Percentiles rank a stretch among this genome's conserved stretches.
These are phyloP conservation scores for Alloplasta piceator DNA, from an alignment of 2,888 invertebrate genomes.

Conservation along the genomic window DNA sequence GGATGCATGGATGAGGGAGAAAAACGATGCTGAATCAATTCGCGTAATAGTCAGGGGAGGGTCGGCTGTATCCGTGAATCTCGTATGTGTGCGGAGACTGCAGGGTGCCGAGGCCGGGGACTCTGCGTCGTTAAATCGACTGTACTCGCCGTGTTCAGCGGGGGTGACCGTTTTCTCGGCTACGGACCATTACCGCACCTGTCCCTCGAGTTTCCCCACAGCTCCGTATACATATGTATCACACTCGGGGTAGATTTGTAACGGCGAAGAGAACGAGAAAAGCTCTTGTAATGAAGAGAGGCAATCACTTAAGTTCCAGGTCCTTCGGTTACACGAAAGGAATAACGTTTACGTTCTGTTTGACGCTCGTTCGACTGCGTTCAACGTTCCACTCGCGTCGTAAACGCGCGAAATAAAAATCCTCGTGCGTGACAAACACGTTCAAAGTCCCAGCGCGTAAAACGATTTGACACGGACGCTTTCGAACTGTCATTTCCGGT, in stretches of 20 bases:
- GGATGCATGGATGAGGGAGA: conserved; percentile 1
- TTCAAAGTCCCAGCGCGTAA: too few species aligned
- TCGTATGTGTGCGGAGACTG: conserved; percentile 34
- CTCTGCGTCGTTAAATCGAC: conserved; percentile 57
- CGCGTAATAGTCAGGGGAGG: conserved; percentile 77
- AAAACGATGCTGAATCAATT: conserved; percentile 80
- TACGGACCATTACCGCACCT: conserved; percentile 82
- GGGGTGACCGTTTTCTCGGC: conserved; percentile 60
- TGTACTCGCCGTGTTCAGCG: conserved; percentile 49
- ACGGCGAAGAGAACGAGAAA: conserved; percentile 64
- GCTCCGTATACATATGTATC: not conserved
- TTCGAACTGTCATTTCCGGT: too few species aligned
- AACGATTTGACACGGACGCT: too few species aligned
- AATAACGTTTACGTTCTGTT: conserved; percentile 49
- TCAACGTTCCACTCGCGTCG: conserved; percentile 4
- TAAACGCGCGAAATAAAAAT: conserved; percentile 20
- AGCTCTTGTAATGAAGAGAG: conserved; percentile 80
- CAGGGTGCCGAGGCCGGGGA: conserved; percentile 71
- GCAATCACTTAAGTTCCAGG: conserved; percentile 80
- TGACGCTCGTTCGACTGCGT: conserved; percentile 24
- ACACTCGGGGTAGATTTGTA: conserved; percentile 28
- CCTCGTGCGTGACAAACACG: too few species aligned
- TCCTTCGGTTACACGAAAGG: conserved; percentile 57
- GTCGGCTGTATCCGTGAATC: conserved; percentile 15
- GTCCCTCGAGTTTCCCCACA: conserved; percentile 75